phyloP scores from a whole-genome alignment of 2,888 invertebrate genomes.

The Sesamia inferens region DNA sequence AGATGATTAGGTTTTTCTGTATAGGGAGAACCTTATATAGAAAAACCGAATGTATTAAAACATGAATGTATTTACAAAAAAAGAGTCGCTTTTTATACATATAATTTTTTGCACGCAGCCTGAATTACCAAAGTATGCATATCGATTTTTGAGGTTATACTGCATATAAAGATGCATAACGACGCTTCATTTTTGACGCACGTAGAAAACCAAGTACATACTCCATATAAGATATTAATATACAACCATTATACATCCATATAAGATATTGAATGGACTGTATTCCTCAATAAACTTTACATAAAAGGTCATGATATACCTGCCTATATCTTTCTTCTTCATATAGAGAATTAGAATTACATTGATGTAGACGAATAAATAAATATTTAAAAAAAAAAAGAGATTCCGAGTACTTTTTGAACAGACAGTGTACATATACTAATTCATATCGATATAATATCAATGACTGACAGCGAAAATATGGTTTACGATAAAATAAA shows the following conservation, averaged over 20 bases:
- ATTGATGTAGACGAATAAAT: too few relatives aligned
- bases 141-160: background rate
- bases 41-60: background rate
- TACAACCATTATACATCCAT: conserved; percentile 23
- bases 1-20: background rate
- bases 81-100: background rate
- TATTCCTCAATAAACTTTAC: conserved; percentile 17
- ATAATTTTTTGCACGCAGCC: background rate
- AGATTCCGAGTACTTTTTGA: too few relatives aligned
- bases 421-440: background rate
- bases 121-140: background rate
- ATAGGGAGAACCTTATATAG: too few relatives aligned
- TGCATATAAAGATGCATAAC: background rate
- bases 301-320: background rate
- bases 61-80: background rate
- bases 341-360: background rate
- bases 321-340: background rate
- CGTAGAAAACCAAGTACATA: background rate
- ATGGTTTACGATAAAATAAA: background rate
- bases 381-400: too few relatives aligned
- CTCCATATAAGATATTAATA: conserved; percentile 26
- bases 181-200: background rate
- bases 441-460: conserved; percentile 16
- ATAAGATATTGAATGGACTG: conserved; percentile 38
- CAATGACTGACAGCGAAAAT: background rate